These are phyloP conservation scores for Collichthys lucidus DNA, from an alignment of 2,113 vertebrate genomes.

Conservation along the genomic window DNA sequence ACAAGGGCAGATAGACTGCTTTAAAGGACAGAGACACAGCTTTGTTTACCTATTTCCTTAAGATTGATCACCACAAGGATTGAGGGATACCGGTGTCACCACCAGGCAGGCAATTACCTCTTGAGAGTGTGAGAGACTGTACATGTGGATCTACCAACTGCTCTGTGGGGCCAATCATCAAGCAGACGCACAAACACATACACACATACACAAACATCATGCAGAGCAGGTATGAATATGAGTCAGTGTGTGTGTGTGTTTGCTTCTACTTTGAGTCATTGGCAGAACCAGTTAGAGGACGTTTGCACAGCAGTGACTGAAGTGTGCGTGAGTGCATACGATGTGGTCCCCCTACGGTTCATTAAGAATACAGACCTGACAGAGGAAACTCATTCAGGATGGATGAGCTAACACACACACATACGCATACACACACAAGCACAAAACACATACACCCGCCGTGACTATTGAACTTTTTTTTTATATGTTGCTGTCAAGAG, in stretches of 20 bases:
- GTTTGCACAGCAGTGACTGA: constrained; percentile 61
- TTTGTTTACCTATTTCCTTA: constrained; percentile 71
- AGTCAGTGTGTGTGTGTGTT: constrained; percentile 53
- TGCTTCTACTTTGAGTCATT: constrained; percentile 50
- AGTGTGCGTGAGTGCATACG: constrained; percentile 42
- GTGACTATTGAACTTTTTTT: constrained; percentile 45
- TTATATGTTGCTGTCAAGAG: constrained; percentile 43
- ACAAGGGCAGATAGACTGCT: constrained; percentile 68
- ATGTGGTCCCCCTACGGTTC: constrained; percentile 63
- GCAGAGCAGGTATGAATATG: constrained; percentile 39
- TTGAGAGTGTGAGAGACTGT: constrained; percentile 28
- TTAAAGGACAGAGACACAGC: constrained; percentile 63
- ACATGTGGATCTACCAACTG: constrained; percentile 35
- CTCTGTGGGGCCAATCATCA: constrained; percentile 40
- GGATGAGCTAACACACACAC: constrained; percentile 51
- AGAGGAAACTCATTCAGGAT: constrained; percentile 72
- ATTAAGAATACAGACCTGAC: constrained; percentile 75
- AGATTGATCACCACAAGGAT: constrained; percentile 72
- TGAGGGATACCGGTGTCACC: constrained; percentile 71
- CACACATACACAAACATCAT: constrained; percentile 26
- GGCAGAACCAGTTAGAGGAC: constrained; percentile 57
- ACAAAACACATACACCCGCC: constrained; percentile 10
- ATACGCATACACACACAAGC: constrained; percentile 31
- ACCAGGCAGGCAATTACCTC: constrained; percentile 67
- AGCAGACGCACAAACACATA: constrained; percentile 20